Percentiles rank a stretch among this genome's conserved stretches.
Evolutionary conservation across 1,140 invertebrate species (phyloP).

Genomic region (Aphidius ervi): DNA sequence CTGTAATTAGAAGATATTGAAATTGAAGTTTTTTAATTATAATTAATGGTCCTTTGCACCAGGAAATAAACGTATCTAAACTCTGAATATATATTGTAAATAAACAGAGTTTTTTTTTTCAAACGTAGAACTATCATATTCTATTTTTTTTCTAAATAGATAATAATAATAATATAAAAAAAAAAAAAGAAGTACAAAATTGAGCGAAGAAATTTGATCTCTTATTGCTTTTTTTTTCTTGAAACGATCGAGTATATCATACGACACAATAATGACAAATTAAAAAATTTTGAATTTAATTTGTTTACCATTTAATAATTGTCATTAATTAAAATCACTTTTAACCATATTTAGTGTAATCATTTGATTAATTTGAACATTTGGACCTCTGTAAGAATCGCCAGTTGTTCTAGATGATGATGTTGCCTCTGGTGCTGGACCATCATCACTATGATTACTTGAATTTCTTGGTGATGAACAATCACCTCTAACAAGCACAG

Average conservation of each 20-base stretch:
- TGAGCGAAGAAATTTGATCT: not conserved
- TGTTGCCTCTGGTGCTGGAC: not conserved
- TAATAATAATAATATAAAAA: too few relatives aligned
- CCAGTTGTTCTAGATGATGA: slow-evolving; percentile 13
- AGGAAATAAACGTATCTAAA: too few relatives aligned
- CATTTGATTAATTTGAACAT: slow-evolving; percentile 26
- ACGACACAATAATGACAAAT: too few relatives aligned
- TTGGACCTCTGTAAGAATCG: slow-evolving; percentile 20
- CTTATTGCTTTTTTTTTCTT: not conserved
- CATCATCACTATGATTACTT: slow-evolving; percentile 1
- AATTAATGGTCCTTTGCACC: too few relatives aligned
- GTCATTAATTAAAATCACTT: slow-evolving; percentile 15
- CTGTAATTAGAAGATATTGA: too few relatives aligned
- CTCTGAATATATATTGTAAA: too few relatives aligned
- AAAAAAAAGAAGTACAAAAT: not conserved
- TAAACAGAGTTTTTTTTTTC: too few relatives aligned
- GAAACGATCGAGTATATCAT: too few relatives aligned
- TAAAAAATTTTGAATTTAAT: too few relatives aligned
- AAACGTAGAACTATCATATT: too few relatives aligned
- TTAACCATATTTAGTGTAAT: slow-evolving; percentile 25
- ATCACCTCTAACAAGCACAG: slow-evolving; percentile 29
- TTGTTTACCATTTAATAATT: not conserved
- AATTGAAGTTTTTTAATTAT: too few relatives aligned
- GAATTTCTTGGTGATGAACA: slow-evolving; percentile 23
- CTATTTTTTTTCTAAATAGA: too few relatives aligned